Base-by-base conservation (phyloP, 1,140 invertebrate species). In the Alviniconcha marisindica region DNA sequence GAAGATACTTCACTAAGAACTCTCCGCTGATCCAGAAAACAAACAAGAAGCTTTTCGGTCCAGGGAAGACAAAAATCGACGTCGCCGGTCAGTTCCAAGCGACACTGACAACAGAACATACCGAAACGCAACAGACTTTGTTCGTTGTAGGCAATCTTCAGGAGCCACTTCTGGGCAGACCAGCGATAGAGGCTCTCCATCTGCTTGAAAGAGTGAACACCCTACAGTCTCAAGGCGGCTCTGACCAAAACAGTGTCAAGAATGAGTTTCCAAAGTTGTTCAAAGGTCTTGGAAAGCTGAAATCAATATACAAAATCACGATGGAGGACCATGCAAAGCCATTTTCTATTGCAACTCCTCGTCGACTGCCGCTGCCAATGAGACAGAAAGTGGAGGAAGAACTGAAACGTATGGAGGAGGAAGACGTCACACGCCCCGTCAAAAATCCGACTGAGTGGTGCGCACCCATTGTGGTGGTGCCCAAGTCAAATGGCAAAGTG, bases 201-300 rank as follows among this genome's bases (percentile, higher is more conserved):
- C 71, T 74, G 7, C 38, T 42, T 42, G 86, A 90, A 81, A 56
- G 91, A 5, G 66, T 83, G 15, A 81, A 83, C 56, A 86, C 89
- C 63, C 80, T 85, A 60, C 85, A 86, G 38, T n/a, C n/a, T n/a
- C n/a, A n/a, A n/a, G n/a, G n/a, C n/a, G n/a, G n/a, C n/a, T n/a
- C n/a, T n/a, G n/a, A n/a, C n/a, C n/a, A n/a, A n/a, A n/a, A n/a
- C n/a, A n/a, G n/a, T n/a, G n/a, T n/a, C n/a, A n/a, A n/a, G n/a
- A n/a, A n/a, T n/a, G 66, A 42, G 33, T 66, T 44, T 60, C 48
- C 54, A 7, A 63, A 54, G 40, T 4, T 42, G 38, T 54, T 60
- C 54, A 28, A 0, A 4, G 56, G 38, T 40, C 28, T 81, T 14
- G 48, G 42, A 42, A 42, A 63, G 21, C 28, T 60, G 56, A 3